A percentile compares a stretch with the other conserved stretches of the same genome.
These are phyloP conservation scores for Diprion similis DNA, from an alignment of 1,140 invertebrate genomes.

Conservation along the genomic window DNA sequence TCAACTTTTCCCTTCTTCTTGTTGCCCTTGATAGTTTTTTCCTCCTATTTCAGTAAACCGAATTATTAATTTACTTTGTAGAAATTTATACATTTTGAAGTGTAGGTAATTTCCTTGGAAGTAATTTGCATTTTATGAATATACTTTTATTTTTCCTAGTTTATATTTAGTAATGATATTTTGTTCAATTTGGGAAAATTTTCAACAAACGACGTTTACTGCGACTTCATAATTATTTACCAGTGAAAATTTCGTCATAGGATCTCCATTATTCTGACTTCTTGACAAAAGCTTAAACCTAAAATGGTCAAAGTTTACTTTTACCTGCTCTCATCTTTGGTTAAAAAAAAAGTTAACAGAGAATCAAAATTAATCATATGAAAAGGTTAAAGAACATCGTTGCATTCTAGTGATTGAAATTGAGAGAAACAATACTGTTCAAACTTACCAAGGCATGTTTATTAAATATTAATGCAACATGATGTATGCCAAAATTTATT, in stretches of 20 bases:
- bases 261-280: constrained; percentile 37
- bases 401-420: not conserved
- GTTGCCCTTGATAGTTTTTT: constrained; percentile 47
- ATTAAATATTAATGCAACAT: constrained; percentile 21
- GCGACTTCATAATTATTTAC: constrained; percentile 33
- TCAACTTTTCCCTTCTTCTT: constrained; percentile 64
- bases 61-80: no score
- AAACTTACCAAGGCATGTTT: constrained; percentile 44
- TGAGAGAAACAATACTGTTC: no score
- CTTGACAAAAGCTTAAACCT: constrained; percentile 44
- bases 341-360: constrained; percentile 17
- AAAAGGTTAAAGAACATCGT: constrained; percentile 23
- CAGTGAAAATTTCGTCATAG: constrained; percentile 41
- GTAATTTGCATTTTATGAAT: constrained; percentile 16
- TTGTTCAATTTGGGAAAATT: constrained; percentile 17
- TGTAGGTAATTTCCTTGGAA: constrained; percentile 6
- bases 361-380: constrained; percentile 10
- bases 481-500: not conserved
- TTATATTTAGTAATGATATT: no score
- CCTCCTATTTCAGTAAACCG: constrained; percentile 25
- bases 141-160: no score
- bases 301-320: constrained; percentile 31
- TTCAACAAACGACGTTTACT: constrained; percentile 10
- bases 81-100: not conserved
- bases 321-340: not conserved